Evolutionary conservation across 2,888 invertebrate genomes (phyloP).

Genomic region (Nemoura dubitans): DNA sequence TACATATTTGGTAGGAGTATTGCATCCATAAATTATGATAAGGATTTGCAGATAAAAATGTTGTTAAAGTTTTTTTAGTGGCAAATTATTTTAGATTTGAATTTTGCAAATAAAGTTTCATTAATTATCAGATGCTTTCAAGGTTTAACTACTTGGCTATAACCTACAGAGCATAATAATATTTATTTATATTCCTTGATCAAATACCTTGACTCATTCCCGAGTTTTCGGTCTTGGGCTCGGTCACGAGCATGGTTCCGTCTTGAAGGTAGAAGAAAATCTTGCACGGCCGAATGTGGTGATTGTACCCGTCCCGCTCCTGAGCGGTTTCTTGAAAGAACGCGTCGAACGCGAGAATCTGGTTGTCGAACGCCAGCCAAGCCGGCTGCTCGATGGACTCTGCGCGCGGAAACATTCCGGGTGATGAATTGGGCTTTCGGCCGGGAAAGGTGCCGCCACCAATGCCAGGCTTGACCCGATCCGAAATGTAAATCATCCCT

Average conservation of each 20-base stretch:
- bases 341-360: conserved; percentile 80
- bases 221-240: conserved; percentile 56
- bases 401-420: conserved; percentile 78
- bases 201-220: not conserved
- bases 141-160: not conserved
- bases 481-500: conserved; percentile 68
- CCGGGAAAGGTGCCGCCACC: conserved; percentile 66
- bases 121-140: not conserved
- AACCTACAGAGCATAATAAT: too few relatives aligned
- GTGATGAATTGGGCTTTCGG: conserved; percentile 65
- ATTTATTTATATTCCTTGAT: too few relatives aligned
- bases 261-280: conserved; percentile 91
- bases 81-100: too few relatives aligned
- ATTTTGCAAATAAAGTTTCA: too few relatives aligned
- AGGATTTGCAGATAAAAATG: too few relatives aligned
- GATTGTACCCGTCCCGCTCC: conserved; percentile 74
- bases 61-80: too few relatives aligned
- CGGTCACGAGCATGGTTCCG: conserved; percentile 87
- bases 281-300: conserved; percentile 79
- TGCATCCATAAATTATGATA: too few relatives aligned
- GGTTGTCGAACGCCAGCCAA: conserved; percentile 89
- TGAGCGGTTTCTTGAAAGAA: conserved; percentile 83
- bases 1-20: too few relatives aligned
- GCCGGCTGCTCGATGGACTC: conserved; percentile 79
- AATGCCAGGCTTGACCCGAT: conserved; percentile 68